These are phyloP conservation scores for Argyra leucocephala DNA, from an alignment of 2,888 invertebrate species.

Conservation along the genomic window DNA sequence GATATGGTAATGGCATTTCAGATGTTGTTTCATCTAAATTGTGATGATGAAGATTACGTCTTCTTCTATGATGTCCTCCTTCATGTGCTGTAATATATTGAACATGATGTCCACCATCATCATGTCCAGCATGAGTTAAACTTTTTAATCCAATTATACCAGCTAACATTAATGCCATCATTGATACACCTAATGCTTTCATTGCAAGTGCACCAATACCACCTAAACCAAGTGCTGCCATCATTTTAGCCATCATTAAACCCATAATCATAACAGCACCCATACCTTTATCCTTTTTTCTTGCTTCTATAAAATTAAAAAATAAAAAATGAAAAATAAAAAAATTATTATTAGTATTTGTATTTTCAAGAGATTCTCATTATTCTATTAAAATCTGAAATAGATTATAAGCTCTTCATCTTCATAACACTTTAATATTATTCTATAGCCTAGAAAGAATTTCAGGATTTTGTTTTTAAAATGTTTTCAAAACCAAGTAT, in stretches of 20 bases:
- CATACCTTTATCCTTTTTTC: conserved; percentile 54
- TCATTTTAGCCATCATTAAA: conserved; percentile 66
- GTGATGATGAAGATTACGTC: conserved; percentile 22
- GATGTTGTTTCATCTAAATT: background rate
- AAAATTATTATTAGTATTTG: too few relatives aligned
- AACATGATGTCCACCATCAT: conserved; percentile 46
- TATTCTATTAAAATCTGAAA: too few relatives aligned
- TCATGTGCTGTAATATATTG: conserved; percentile 44
- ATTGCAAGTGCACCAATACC: conserved; percentile 66
- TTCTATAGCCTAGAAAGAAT: too few relatives aligned
- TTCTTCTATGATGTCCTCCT: conserved; percentile 36
- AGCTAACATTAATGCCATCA: conserved; percentile 64
- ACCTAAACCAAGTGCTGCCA: conserved; percentile 66
- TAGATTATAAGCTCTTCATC: too few relatives aligned
- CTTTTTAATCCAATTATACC: conserved; percentile 67
- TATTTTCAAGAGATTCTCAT: too few relatives aligned
- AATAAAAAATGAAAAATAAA: background rate
- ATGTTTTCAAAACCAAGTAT: too few relatives aligned
- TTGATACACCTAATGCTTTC: conserved; percentile 64
- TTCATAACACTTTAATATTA: too few relatives aligned
- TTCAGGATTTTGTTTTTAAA: too few relatives aligned
- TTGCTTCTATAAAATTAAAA: conserved; percentile 46
- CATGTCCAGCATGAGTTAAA: conserved; percentile 50
- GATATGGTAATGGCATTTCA: conserved; percentile 45
- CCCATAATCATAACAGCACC: conserved; percentile 53